These are phyloP conservation scores for Mythimna pallens DNA, from an alignment of 2,888 invertebrate genomes.

Conservation along the genomic window DNA sequence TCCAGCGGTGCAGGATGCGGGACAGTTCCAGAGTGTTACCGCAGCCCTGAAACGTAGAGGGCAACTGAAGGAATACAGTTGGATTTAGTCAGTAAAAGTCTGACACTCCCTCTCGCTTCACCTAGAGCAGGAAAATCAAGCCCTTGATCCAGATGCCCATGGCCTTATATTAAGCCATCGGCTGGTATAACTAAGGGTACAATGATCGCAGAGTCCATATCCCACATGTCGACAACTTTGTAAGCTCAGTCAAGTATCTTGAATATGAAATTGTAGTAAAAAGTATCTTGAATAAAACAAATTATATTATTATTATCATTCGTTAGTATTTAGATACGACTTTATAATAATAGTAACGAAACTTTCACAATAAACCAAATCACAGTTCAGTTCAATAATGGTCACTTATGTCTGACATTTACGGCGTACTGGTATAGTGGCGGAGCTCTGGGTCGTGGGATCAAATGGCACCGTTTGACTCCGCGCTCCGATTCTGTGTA, in stretches of 20 bases:
- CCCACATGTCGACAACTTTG: not conserved
- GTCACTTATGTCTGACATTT: conserved; percentile 62
- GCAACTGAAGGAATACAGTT: too few species aligned
- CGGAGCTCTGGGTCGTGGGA: conserved; percentile 59
- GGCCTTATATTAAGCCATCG: not conserved
- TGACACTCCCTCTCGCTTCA: too few species aligned
- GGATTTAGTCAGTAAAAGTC: too few species aligned
- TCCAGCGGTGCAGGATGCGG: too few species aligned
- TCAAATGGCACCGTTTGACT: conserved; percentile 64
- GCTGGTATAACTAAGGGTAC: not conserved
- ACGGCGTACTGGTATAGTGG: conserved; percentile 38
- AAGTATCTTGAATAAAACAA: not conserved
- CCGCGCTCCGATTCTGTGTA: conserved; percentile 43
- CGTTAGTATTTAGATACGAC: not conserved
- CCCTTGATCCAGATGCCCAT: not conserved
- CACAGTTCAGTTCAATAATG: conserved; percentile 19
- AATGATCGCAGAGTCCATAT: not conserved
- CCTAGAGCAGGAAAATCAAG: too few species aligned
- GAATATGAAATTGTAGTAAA: not conserved
- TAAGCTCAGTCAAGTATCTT: not conserved
- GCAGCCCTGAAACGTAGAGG: too few species aligned
- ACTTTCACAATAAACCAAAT: conserved; percentile 32
- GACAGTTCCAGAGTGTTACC: too few species aligned
- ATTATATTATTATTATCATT: not conserved
- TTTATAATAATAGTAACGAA: not conserved